A percentile compares a stretch with the other conserved stretches of the same genome.
Evolutionary conservation across 1,140 invertebrate species (phyloP).

Genomic region (Danaus melanippus): DNA sequence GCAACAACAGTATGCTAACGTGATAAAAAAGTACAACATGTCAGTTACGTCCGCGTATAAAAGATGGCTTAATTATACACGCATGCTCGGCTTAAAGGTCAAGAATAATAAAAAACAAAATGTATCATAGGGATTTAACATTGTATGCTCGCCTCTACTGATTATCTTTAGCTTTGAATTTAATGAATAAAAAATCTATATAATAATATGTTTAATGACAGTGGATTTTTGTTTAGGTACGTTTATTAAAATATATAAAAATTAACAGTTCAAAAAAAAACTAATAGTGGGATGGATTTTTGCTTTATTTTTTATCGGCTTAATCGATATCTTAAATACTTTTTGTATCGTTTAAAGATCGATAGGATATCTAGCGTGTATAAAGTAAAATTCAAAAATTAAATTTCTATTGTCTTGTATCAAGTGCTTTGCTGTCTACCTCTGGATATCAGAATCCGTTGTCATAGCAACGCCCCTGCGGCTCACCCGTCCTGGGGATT

Average conservation of each 20-base stretch:
- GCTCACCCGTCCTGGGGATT: conserved; percentile 40
- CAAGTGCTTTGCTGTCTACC: conserved; percentile 20
- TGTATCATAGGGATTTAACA: conserved; percentile 18
- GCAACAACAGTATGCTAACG: conserved; percentile 3
- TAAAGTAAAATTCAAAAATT: conserved; percentile 16
- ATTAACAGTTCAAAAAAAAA: no score
- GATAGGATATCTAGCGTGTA: no score
- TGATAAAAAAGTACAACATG: conserved; percentile 8
- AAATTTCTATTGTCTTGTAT: conserved; percentile 21
- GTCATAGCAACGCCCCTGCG: conserved; percentile 60
- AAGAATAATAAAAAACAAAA: conserved; percentile 4
- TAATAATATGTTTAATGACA: no score
- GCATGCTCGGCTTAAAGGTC: conserved; percentile 7
- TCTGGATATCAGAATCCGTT: conserved; percentile 39
- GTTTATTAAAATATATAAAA: no score
- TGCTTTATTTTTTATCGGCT: no score
- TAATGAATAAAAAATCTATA: no score
- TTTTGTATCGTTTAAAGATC: no score
- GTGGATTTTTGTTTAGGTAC: no score
- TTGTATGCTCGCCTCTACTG: neutral
- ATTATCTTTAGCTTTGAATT: no score
- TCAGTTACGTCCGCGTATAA: conserved; percentile 10
- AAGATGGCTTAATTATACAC: conserved; percentile 17
- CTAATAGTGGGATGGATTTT: no score
- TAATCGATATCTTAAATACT: no score